A percentile compares a stretch with the other conserved stretches of the same genome.
These are phyloP conservation scores for Tenualosa thibaudeaui DNA, from an alignment of 2,797 vertebrate genomes.

Conservation along the genomic window DNA sequence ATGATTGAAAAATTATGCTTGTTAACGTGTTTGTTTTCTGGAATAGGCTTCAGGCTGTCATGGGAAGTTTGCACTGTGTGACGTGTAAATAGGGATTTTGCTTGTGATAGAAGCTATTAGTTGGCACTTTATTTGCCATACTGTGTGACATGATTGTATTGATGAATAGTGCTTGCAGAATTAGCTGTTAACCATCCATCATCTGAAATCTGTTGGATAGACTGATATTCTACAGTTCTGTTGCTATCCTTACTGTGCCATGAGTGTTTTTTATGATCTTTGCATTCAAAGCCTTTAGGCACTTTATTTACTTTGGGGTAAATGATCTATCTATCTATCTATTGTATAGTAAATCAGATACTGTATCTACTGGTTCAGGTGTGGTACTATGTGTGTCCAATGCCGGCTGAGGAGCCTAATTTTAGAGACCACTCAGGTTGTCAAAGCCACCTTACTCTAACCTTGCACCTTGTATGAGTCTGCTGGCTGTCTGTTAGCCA, in stretches of 20 bases:
- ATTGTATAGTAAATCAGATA: neutral
- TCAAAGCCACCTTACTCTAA: conserved; percentile 40
- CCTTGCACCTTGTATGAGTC: conserved; percentile 41
- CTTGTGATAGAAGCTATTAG: neutral
- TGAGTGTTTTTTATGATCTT: too few relatives aligned
- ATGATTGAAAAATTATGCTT: neutral
- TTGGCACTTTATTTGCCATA: neutral
- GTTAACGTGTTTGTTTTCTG: neutral
- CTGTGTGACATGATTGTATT: neutral
- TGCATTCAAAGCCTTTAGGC: too few relatives aligned
- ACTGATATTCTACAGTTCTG: too few relatives aligned
- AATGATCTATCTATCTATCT: too few relatives aligned
- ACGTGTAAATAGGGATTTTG: neutral
- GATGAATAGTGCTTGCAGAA: neutral
- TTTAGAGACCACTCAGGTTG: conserved; percentile 37
- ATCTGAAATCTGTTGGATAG: too few relatives aligned
- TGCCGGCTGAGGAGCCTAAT: conserved; percentile 5
- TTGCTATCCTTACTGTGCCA: too few relatives aligned
- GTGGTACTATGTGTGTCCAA: neutral
- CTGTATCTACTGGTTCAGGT: neutral
- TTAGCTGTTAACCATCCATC: neutral
- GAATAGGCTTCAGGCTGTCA: neutral
- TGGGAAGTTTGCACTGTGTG: neutral
- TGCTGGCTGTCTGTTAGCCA: conserved; percentile 42
- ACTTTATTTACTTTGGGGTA: too few relatives aligned